Evolutionary conservation across 2,797 vertebrate species (phyloP).

Genomic region (Menidia menidia): DNA sequence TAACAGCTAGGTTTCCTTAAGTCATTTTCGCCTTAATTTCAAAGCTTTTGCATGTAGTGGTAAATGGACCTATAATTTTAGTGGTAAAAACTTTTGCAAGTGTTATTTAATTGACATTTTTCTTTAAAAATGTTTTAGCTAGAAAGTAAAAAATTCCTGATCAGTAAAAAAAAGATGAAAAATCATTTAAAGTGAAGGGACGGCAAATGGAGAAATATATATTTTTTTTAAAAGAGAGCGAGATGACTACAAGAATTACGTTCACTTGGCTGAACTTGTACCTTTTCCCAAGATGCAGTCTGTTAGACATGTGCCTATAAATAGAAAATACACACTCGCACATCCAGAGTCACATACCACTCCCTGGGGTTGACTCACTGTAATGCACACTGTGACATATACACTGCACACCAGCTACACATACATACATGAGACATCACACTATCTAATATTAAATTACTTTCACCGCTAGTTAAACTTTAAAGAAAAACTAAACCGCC

Average conservation of each 20-base stretch:
- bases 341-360: conserved; percentile 28
- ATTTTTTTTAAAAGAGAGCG: conserved; percentile 5
- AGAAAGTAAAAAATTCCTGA: neutral
- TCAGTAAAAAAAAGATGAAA: neutral
- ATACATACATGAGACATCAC: conserved; percentile 52
- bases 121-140: conserved; percentile 22
- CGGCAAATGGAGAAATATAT: conserved; percentile 1
- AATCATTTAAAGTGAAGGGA: conserved; percentile 21
- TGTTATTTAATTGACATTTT: conserved; percentile 17
- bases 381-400: conserved; percentile 59
- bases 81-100: neutral
- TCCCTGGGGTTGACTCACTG: conserved; percentile 70
- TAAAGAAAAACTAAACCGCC: neutral
- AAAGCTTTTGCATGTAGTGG: conserved; percentile 50
- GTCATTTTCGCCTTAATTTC: conserved; percentile 56
- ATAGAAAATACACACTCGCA: conserved; percentile 57
- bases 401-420: conserved; percentile 56
- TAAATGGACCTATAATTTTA: conserved; percentile 39
- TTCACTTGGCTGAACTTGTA: conserved; percentile 68
- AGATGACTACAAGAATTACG: conserved; percentile 61
- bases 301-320: conserved; percentile 71
- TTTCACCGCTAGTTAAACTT: conserved; percentile 50
- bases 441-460: conserved; percentile 58
- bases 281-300: conserved; percentile 73
- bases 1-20: conserved; percentile 61